These are phyloP conservation scores for Volucella zonaria DNA, from an alignment of 2,888 invertebrate genomes.

Conservation along the genomic window DNA sequence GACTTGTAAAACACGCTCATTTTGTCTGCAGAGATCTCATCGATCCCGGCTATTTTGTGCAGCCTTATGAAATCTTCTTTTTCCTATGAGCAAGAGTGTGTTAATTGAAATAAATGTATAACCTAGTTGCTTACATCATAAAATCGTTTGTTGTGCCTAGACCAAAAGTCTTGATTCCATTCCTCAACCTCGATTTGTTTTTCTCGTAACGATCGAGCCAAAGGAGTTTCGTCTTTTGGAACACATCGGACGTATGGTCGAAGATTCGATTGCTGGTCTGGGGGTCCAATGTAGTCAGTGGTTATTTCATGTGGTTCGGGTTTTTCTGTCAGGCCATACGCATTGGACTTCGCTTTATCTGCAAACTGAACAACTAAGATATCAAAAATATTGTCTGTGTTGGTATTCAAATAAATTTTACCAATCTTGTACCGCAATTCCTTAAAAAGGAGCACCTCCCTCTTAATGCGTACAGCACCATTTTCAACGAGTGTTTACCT, in stretches of 20 bases:
- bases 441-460: no score
- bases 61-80: slow-evolving; percentile 84
- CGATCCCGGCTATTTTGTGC: slow-evolving; percentile 82
- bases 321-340: slow-evolving; percentile 75
- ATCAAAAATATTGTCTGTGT: background rate
- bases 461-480: no score
- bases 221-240: slow-evolving; percentile 86
- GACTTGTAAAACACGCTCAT: slow-evolving; percentile 94
- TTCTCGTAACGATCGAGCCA: slow-evolving; percentile 87
- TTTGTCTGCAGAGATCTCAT: slow-evolving; percentile 88
- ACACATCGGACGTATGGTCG: slow-evolving; percentile 88
- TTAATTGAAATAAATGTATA: slow-evolving; percentile 9
- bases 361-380: slow-evolving; percentile 27
- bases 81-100: slow-evolving; percentile 83
- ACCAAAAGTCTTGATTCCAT: slow-evolving; percentile 95
- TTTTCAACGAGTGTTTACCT: no score
- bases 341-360: slow-evolving; percentile 23
- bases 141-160: slow-evolving; percentile 90
- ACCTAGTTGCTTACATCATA: slow-evolving; percentile 84
- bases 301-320: slow-evolving; percentile 78
- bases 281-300: slow-evolving; percentile 84
- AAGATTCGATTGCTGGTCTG: slow-evolving; percentile 91
- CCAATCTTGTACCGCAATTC: slow-evolving; percentile 30
- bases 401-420: background rate
- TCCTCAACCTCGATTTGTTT: slow-evolving; percentile 87